A percentile compares a stretch with the other conserved stretches of the same genome.
These are phyloP conservation scores for Latrodectus geometricus DNA, from an alignment of 1,140 invertebrate species.

Conservation along the genomic window DNA sequence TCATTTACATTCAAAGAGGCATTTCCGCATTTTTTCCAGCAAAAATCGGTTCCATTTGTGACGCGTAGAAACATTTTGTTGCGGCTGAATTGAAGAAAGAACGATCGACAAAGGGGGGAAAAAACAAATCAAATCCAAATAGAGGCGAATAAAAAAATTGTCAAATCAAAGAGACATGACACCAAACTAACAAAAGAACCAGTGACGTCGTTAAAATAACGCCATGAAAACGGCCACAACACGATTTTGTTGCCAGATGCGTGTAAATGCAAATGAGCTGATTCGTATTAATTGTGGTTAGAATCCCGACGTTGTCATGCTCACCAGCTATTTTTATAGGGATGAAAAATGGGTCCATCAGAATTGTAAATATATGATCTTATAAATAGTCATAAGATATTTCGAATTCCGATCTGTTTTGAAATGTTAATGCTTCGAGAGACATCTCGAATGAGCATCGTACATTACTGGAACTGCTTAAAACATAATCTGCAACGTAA, in stretches of 20 bases:
- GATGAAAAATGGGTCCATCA: too few species aligned
- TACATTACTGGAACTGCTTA: too few species aligned
- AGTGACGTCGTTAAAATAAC: neutral
- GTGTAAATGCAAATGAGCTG: conserved; percentile 1
- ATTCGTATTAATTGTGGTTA: neutral
- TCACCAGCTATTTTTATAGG: too few species aligned
- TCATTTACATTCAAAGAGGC: neutral
- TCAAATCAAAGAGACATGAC: neutral
- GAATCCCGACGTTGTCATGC: too few species aligned
- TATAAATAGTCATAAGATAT: too few species aligned
- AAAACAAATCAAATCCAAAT: neutral
- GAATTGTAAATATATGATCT: too few species aligned
- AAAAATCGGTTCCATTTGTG: neutral
- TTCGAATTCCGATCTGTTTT: too few species aligned
- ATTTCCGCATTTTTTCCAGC: neutral
- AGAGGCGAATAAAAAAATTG: neutral
- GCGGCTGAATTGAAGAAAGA: conserved; percentile 2
- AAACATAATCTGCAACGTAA: too few species aligned
- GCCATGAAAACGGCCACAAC: neutral
- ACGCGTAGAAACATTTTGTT: neutral
- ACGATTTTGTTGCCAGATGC: neutral
- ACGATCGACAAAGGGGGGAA: neutral
- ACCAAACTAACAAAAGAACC: neutral
- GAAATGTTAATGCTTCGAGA: too few species aligned
- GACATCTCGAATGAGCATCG: too few species aligned